phyloP scores from a whole-genome alignment of 1,140 invertebrate species.

The Bombus fervidus region DNA sequence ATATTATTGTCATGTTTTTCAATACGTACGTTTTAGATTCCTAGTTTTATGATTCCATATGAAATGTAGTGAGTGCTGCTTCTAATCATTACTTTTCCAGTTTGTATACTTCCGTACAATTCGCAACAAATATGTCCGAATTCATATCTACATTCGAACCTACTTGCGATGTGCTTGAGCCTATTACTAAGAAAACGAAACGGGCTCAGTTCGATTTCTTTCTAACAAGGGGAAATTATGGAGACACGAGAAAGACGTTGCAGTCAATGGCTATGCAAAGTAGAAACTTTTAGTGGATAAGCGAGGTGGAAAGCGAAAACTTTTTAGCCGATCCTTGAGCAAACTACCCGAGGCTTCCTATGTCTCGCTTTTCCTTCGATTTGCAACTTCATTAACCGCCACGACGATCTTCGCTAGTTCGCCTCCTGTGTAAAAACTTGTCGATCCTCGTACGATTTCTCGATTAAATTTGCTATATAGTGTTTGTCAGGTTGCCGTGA shows the following conservation, averaged over 20 bases:
- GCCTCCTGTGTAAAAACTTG: conserved; percentile 34
- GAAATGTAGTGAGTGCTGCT: no score
- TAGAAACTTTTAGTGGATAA: conserved; percentile 27
- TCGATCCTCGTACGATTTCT: conserved; percentile 39
- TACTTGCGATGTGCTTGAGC: no score
- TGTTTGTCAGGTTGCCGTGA: conserved; percentile 20
- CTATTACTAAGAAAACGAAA: not conserved
- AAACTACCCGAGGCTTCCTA: conserved; percentile 7
- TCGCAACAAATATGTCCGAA: no score
- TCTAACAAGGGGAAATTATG: conserved; percentile 23
- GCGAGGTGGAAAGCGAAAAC: conserved; percentile 22
- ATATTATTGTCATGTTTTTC: no score
- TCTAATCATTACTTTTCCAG: no score
- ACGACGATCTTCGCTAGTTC: not conserved
- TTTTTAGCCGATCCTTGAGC: conserved; percentile 33
- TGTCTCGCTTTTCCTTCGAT: conserved; percentile 45
- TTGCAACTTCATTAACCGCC: conserved; percentile 63
- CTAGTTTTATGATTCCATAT: no score
- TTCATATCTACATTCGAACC: no score
- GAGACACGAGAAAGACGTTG: conserved; percentile 40
- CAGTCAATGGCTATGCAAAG: conserved; percentile 51
- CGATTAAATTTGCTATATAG: conserved; percentile 54
- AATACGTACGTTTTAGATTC: no score
- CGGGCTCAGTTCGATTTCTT: not conserved
- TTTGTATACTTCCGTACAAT: no score